A percentile compares a stretch with the other conserved stretches of the same genome.
These are phyloP conservation scores for Threskiornis aethiopicus DNA, from an alignment of 2,797 vertebrate genomes.

Conservation along the genomic window DNA sequence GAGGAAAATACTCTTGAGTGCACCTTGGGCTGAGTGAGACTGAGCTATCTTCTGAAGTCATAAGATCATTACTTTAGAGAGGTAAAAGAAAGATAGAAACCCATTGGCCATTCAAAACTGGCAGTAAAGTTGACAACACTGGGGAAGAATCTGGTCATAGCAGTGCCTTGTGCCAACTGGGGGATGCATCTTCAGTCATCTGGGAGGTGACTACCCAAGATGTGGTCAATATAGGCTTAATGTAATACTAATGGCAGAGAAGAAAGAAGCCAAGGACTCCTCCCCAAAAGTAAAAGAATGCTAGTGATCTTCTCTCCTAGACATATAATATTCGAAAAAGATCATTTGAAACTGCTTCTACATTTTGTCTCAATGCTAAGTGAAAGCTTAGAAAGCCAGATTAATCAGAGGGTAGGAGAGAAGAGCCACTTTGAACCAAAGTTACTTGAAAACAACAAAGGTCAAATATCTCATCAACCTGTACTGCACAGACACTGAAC, in stretches of 20 bases:
- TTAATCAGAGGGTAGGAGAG: not conserved
- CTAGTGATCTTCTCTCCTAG: not conserved
- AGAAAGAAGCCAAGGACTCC: not conserved
- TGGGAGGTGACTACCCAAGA: not conserved
- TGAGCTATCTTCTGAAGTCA: not conserved
- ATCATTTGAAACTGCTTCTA: not conserved
- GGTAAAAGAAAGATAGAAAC: not conserved
- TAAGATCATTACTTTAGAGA: not conserved
- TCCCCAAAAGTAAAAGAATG: not conserved
- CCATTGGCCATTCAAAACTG: not conserved
- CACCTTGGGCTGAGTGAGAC: not conserved
- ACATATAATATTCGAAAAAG: not conserved
- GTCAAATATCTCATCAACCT: conserved; percentile 48
- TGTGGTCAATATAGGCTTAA: not conserved
- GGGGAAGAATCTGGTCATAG: not conserved
- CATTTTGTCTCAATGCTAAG: not conserved
- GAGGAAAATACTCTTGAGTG: not conserved
- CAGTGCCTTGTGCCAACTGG: not conserved
- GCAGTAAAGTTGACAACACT: not conserved
- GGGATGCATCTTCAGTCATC: not conserved
- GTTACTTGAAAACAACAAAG: conserved; percentile 27
- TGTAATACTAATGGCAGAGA: not conserved
- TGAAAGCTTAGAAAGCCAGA: not conserved
- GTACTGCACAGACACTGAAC: not conserved
- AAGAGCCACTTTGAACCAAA: not conserved